These are phyloP conservation scores for Cirrhinus mrigala DNA, from an alignment of 2,797 vertebrate species.

Conservation along the genomic window DNA sequence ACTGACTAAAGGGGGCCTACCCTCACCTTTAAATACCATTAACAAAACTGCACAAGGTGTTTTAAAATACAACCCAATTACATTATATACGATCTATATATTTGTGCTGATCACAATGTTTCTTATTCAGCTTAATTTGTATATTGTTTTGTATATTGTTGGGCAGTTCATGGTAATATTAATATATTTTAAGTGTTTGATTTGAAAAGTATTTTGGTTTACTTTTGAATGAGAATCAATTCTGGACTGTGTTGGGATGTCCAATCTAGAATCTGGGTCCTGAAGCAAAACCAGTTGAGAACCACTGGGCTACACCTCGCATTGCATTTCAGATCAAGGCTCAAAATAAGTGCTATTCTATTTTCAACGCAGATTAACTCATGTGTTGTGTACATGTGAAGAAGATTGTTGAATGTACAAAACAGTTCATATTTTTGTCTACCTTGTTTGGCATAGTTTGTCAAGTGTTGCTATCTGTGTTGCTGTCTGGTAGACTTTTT, in stretches of 20 bases:
- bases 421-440: constrained; percentile 25
- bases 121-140: background rate
- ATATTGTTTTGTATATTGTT: background rate
- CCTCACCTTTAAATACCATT: background rate
- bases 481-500: background rate
- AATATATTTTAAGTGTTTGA: constrained; percentile 7
- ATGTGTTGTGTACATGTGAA: constrained; percentile 38
- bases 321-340: constrained; percentile 12
- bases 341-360: constrained; percentile 40
- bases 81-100: background rate
- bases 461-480: constrained; percentile 14
- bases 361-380: constrained; percentile 41
- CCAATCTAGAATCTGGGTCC: background rate
- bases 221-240: background rate
- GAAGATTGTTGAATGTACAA: constrained; percentile 56
- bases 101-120: background rate
- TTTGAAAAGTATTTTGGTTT: background rate
- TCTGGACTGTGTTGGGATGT: background rate
- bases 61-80: background rate
- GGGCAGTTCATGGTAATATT: background rate
- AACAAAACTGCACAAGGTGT: background rate
- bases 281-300: constrained; percentile 15
- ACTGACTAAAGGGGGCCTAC: too few relatives aligned
- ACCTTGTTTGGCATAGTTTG: constrained; percentile 23
- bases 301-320: constrained; percentile 13